Base-by-base conservation (phyloP, 2,797 vertebrate species). In the Falco columbarius region DNA sequence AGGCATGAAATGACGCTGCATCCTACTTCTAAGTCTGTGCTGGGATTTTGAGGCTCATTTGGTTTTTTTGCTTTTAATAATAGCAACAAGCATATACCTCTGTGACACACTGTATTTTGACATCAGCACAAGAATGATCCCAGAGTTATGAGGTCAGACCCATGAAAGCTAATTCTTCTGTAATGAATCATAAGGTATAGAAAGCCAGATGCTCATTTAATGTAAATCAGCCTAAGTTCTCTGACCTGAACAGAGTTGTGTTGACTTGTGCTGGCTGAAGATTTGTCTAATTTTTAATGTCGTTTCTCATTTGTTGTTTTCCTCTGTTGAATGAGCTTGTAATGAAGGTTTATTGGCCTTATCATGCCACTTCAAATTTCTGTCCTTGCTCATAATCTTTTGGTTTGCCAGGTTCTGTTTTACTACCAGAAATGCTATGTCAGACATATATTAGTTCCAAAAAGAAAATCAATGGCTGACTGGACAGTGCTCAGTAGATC, bases 271-370 rank as follows among this genome's bases (percentile, higher is more conserved):
- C 36, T 82, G 81, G 67, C 77, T 80, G 40, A 94, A 81, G 44
- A 55, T 75, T 79, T 90, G 23, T 54, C 55, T 91, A n/a, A 58
- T 79, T 93, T 95, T 89, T 71, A 76, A 82, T 65, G 49, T 65
- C 38, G 55, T 84, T 85, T 85, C 75, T 90, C 71, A 61, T 93
- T 93, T 89, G 27, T 52, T 84, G n/a, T 86, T 95, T 82, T 94
- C 21, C 29, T 81, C 18, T 73, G 61, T n/a, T 84, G 26, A 29
- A 38, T 67, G 52, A 1, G 3, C 44, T 81, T 36, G 36, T 82
- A 80, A 80, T 38, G 44, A 59, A 82, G 7, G 46, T 55, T 95
- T 96, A 58, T 81, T 87, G 47, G 73, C 52, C 67, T 90, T 40
- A 44, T 58, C 63, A 38, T 38, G 32, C 66, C 74, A 42, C 49